Evolutionary conservation across 2,888 invertebrate genomes (phyloP).

Genomic region (Agonum fuliginosum): DNA sequence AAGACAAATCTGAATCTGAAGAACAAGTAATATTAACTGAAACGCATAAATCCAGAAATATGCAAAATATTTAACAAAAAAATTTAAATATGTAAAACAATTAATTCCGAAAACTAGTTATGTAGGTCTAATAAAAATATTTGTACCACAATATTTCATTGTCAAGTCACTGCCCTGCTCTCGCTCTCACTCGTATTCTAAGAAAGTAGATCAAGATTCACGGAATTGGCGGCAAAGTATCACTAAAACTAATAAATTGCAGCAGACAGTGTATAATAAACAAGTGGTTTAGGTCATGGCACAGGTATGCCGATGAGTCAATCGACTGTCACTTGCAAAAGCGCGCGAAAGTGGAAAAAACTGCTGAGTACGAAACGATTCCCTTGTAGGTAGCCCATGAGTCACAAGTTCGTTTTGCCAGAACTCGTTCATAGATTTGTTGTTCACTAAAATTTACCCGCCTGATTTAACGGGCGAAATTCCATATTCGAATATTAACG

Average conservation of each 20-base stretch:
- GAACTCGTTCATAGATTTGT: slow-evolving; percentile 31
- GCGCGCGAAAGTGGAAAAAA: slow-evolving; percentile 28
- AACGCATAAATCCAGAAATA: no score
- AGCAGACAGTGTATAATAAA: slow-evolving; percentile 22
- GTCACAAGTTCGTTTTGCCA: neutral
- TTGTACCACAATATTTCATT: neutral
- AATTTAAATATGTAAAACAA: slow-evolving; percentile 8
- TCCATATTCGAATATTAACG: slow-evolving; percentile 52
- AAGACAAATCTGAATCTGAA: no score
- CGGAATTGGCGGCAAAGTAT: slow-evolving; percentile 10
- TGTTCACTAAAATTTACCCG: slow-evolving; percentile 51
- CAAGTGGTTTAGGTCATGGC: slow-evolving; percentile 18
- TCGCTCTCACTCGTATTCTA: neutral
- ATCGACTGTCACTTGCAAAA: slow-evolving; percentile 37
- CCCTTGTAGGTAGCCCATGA: slow-evolving; percentile 34
- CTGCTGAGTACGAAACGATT: neutral
- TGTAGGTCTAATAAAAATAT: neutral
- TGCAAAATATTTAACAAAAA: slow-evolving; percentile 6
- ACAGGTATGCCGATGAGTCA: slow-evolving; percentile 48
- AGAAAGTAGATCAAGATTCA: slow-evolving; percentile 28
- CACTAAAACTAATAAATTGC: slow-evolving; percentile 30
- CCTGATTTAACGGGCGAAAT: slow-evolving; percentile 53
- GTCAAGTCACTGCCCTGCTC: neutral
- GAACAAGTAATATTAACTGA: no score
- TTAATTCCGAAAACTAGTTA: slow-evolving; percentile 4